Evolutionary conservation across 2,888 invertebrate genomes (phyloP), one percentile per base, ranked within the genome.

Genomic region (Apantesis nais): DNA sequence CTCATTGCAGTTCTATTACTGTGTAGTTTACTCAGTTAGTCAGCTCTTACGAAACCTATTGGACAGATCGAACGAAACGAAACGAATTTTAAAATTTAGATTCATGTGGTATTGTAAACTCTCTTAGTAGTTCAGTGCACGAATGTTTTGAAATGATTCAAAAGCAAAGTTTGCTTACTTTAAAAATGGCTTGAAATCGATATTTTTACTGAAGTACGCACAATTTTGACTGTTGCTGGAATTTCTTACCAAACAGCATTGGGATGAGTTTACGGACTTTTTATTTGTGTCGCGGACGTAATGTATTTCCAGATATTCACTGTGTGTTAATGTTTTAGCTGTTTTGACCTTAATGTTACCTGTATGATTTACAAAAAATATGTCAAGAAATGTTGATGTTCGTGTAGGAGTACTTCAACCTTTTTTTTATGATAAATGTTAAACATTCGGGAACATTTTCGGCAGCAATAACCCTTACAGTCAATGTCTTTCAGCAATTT

Each of bases 291-390:
- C 58, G 63, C 41, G 58, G 60, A 72, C 63, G 12, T 77, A 68
- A 75, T 80, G 70, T 60, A 52, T 73, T 75, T 61, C 14, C 63
- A n/a, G 67, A 72, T 66, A 64, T 68, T 77, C 41, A 63, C 41
- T 44, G 66, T 52, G 55, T 68, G 68, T 67, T 62, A 79, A 77
- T 75, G 70, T 69, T 75, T 70, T 67, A 55, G 67, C 72, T 72
- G 64, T 65, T 62, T 55, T 34, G 61, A 37, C 61, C 62, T 62
- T 75, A 65, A 72, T 72, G 72, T 60, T 66, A 55, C 62, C 31
- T 41, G 44, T 16, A n/a, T 78, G 67, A 76, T 72, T 74, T 72
- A 78, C 65, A 61, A 64, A 67, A n/a, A 65, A 34, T 63, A 16
- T 70, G 25, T 62, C 5, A 65, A 34, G 25, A 55, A 60, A 44